These are phyloP conservation scores for Cladorhizidae sp. DNA, from an alignment of 37 sponge, comb jelly and placozoan genomes.

Conservation along the genomic window DNA sequence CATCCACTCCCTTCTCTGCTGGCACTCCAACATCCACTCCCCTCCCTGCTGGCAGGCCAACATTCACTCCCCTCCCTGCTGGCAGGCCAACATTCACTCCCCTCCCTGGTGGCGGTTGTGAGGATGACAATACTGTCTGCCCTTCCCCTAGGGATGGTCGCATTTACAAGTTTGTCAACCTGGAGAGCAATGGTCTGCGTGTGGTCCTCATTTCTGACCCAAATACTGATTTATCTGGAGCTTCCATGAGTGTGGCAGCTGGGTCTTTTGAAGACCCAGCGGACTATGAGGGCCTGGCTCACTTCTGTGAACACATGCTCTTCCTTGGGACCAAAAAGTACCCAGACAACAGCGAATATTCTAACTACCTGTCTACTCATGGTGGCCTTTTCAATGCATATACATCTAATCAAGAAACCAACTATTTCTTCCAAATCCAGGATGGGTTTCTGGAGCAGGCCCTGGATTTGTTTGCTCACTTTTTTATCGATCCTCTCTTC, in stretches of 20 bases:
- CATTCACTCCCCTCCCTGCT: no score
- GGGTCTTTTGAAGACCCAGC: slow-evolving; percentile 84
- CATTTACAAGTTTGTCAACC: slow-evolving; percentile 43
- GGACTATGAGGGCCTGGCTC: slow-evolving; percentile 81
- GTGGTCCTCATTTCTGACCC: slow-evolving; percentile 88
- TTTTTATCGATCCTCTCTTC: slow-evolving; percentile 89
- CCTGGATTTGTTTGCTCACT: slow-evolving; percentile 87
- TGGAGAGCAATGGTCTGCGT: slow-evolving; percentile 58
- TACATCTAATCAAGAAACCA: slow-evolving; percentile 87
- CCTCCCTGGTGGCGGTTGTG: neutral
- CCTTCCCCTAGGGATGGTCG: slow-evolving; percentile 38
- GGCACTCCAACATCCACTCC: no score
- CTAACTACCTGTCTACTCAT: slow-evolving; percentile 75
- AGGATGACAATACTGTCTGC: neutral
- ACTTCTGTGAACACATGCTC: slow-evolving; percentile 98
- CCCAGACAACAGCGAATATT: slow-evolving; percentile 64
- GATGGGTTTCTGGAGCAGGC: slow-evolving; percentile 60
- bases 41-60: no score
- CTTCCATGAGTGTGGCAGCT: slow-evolving; percentile 79
- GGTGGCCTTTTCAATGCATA: slow-evolving; percentile 91
- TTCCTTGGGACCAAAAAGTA: slow-evolving; percentile 94
- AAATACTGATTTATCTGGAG: slow-evolving; percentile 61
- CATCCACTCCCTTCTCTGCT: slow-evolving; percentile 15
- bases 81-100: no score
- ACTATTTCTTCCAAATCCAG: slow-evolving; percentile 81